Base-by-base conservation (phyloP, 2,113 vertebrate genomes). In the Xenotilapia longispinis region DNA sequence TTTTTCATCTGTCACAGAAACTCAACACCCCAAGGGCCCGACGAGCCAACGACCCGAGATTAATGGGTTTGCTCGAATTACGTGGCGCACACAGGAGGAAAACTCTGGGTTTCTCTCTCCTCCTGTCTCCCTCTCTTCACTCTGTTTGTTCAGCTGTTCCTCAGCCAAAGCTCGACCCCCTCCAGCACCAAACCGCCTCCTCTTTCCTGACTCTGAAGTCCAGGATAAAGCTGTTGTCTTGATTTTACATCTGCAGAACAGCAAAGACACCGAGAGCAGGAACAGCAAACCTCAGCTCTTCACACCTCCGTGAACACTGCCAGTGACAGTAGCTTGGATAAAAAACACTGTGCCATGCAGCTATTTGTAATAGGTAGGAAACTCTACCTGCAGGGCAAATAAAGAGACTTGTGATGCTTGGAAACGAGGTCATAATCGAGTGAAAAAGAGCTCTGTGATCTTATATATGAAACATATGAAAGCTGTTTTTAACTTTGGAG, bases 1-100 rank as follows among this genome's bases (percentile, higher is more conserved):
- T 92, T 93, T 87, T 95, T 94, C 88, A 88, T 94, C 92, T 83
- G 87, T 90, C 90, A 88, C 90, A 12, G 93, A 95, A 95, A 96
- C 94, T 90, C 89, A 83, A 91, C 92, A 91, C 94, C 94, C 93
- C 31, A 75, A 75, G 49, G 86, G 31, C 79, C 81, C 47, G 55
- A 80, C 81, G 68, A 87, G 86, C 88, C 85, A 88, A 78, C 81
- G 89, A 83, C 86, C 92, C 31, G 78, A 93, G 92, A 94, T 93
- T 91, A 94, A 91, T 91, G 90, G 91, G 81, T 90, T 88, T 53
- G 55, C 93, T 93, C 92, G 58, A 82, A 90, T 95, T 93, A 93
- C 87, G 80, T 86, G 89, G 91, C 85, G 70, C 87, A 83, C 82
- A 89, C 81, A 19, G 84, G 85, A 84, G 91, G 12, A 80, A 86